Evolutionary conservation across 1,140 invertebrate genomes (phyloP).

Genomic region (Dreissena rostriformis): DNA sequence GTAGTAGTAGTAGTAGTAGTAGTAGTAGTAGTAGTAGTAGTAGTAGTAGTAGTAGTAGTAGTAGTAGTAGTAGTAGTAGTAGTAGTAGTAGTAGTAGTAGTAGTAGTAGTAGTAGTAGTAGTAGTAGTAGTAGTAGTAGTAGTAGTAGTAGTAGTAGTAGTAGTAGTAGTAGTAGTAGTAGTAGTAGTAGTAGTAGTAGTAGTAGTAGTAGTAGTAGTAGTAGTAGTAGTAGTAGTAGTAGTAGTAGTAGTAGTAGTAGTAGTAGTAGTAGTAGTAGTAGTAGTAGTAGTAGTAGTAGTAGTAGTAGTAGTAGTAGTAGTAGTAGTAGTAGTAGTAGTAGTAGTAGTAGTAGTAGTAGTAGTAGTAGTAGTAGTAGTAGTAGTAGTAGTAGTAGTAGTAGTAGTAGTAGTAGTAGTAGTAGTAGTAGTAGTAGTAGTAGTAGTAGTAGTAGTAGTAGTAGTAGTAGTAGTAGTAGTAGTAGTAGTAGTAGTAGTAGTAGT

Average conservation of each 20-base stretch:
- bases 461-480: slow-evolving; percentile 8
- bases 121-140: slow-evolving; percentile 7
- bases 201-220: slow-evolving; percentile 27
- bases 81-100: neutral
- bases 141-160: neutral
- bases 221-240: slow-evolving; percentile 34
- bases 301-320: slow-evolving; percentile 38
- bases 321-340: slow-evolving; percentile 49
- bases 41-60: neutral
- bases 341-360: slow-evolving; percentile 46
- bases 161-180: neutral
- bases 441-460: slow-evolving; percentile 7
- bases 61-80: neutral
- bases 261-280: slow-evolving; percentile 39
- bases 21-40: neutral
- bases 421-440: slow-evolving; percentile 7
- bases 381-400: slow-evolving; percentile 11
- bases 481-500: slow-evolving; percentile 7
- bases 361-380: slow-evolving; percentile 29
- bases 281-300: slow-evolving; percentile 52
- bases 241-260: slow-evolving; percentile 40
- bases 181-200: slow-evolving; percentile 47
- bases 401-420: slow-evolving; percentile 8
- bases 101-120: neutral
- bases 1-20: neutral